Percentiles rank a stretch among this genome's conserved stretches.
Conservation (phyloP, 2,797 vertebrate species). For the Sebastes minor region DNA sequence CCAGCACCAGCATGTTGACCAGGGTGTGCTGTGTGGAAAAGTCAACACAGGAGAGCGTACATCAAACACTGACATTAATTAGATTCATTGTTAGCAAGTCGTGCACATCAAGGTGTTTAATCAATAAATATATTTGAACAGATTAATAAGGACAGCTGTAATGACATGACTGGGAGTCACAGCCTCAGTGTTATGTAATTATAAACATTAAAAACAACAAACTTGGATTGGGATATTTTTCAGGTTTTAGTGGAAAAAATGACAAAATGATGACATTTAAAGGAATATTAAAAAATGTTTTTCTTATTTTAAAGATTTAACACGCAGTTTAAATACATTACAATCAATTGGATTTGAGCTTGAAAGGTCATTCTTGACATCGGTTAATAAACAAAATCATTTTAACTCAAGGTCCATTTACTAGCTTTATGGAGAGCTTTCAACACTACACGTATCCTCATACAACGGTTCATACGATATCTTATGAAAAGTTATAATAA, state of each 20-base stretch:
- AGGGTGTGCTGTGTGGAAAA: slow-evolving; percentile 38
- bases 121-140: slow-evolving; percentile 35
- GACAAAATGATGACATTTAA: not conserved
- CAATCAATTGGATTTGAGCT: not conserved
- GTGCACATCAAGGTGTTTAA: slow-evolving; percentile 1
- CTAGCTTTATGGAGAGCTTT: not conserved
- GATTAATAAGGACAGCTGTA: not conserved
- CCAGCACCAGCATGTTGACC: not conserved
- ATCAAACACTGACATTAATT: slow-evolving; percentile 34
- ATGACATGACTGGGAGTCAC: not conserved
- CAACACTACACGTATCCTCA: no score
- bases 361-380: not conserved
- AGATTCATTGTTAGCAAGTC: slow-evolving; percentile 13
- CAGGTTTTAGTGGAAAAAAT: not conserved
- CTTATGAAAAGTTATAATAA: no score
- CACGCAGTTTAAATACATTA: not conserved
- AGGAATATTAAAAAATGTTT: not conserved
- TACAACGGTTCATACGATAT: no score
- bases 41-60: slow-evolving; percentile 27
- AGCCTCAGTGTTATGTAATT: not conserved
- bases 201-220: not conserved
- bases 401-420: not conserved
- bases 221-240: not conserved
- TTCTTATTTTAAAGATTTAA: not conserved
- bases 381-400: not conserved